phyloP scores from a whole-genome alignment of 2,113 vertebrate species.

The Callospermophilus lateralis region DNA sequence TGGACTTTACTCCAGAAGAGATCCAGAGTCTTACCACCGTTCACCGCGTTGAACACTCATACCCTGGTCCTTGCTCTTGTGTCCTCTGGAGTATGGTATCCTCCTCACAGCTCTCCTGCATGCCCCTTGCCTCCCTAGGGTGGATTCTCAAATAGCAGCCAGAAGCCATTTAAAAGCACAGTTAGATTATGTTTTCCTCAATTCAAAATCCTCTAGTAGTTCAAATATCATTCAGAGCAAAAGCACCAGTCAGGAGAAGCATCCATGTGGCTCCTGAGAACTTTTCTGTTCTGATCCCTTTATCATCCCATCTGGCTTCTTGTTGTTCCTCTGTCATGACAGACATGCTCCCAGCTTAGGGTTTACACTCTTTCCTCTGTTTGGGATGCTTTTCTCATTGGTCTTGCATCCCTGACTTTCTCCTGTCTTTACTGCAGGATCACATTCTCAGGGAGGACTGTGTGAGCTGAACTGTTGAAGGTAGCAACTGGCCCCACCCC shows the following conservation, averaged over 20 bases:
- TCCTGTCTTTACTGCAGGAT: neutral
- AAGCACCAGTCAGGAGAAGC: neutral
- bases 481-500: neutral
- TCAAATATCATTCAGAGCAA: neutral
- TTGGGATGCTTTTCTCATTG: neutral
- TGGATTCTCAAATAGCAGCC: neutral
- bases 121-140: neutral
- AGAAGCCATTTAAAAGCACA: neutral
- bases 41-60: neutral
- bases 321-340: neutral
- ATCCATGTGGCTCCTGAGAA: neutral
- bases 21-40: neutral
- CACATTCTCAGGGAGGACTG: fast-evolving
- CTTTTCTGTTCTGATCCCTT: too few relatives aligned
- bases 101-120: neutral
- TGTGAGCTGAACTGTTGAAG: neutral
- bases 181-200: neutral
- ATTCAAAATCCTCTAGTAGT: neutral
- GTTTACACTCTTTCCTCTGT: neutral
- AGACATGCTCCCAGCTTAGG: neutral
- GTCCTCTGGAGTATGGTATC: neutral
- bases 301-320: neutral
- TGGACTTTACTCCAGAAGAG: neutral
- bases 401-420: too few relatives aligned
- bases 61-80: neutral